Percentiles rank a stretch among this genome's conserved stretches.
These are phyloP conservation scores for Talpa occidentalis DNA, from an alignment of 2,113 vertebrate species.

Conservation along the genomic window DNA sequence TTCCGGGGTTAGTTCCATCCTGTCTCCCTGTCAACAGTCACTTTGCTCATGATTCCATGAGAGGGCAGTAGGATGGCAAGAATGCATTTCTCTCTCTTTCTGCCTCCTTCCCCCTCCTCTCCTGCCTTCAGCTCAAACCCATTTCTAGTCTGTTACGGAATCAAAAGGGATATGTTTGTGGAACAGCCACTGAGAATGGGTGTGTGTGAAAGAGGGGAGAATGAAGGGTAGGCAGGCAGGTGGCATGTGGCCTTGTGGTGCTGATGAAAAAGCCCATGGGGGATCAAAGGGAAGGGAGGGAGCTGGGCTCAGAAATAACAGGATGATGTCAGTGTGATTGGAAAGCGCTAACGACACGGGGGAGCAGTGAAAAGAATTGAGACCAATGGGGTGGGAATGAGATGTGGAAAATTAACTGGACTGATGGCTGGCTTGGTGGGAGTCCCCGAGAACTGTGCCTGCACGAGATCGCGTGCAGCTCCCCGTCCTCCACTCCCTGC, in stretches of 20 bases:
- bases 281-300: not conserved
- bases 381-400: not conserved
- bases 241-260: accelerated
- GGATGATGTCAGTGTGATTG: constrained; percentile 38
- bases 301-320: not conserved
- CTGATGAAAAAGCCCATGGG: constrained; percentile 31
- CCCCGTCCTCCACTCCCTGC: accelerated
- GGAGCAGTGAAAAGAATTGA: not conserved
- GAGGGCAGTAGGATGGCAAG: constrained; percentile 82
- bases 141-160: not conserved
- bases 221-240: not conserved
- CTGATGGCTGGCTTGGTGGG: not conserved
- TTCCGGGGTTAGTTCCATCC: not conserved
- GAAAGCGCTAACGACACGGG: not conserved
- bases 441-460: not conserved
- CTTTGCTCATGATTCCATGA: constrained; percentile 71
- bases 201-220: not conserved
- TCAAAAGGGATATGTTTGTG: not conserved
- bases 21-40: accelerated
- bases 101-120: not conserved
- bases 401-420: not conserved
- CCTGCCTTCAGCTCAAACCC: not conserved
- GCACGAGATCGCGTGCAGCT: not conserved
- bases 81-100: accelerated
- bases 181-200: not conserved